phyloP scores from a whole-genome alignment of 1,140 invertebrate genomes.

The Neodiprion fabricii region DNA sequence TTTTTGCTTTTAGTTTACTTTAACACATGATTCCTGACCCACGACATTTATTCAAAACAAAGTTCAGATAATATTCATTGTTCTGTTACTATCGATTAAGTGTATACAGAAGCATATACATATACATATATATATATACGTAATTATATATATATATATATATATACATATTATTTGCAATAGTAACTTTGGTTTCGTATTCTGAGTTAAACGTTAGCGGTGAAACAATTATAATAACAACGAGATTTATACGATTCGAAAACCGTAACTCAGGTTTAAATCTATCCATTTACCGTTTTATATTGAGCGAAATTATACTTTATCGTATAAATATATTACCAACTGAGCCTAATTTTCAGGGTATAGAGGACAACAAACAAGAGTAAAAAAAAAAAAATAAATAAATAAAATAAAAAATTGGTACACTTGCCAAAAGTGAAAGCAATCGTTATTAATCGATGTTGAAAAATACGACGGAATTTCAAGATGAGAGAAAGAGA shows the following conservation, averaged over 20 bases:
- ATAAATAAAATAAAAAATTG: background rate
- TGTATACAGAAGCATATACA: background rate
- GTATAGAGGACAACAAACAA: background rate
- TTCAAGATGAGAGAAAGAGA: background rate
- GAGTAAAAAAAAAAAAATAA: background rate
- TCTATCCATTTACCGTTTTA: too few relatives aligned
- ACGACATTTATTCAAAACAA: constrained; percentile 6
- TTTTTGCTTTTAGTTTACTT: constrained; percentile 14
- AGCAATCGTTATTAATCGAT: too few relatives aligned
- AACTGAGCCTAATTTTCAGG: background rate
- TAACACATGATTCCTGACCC: background rate
- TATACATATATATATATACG: too few relatives aligned
- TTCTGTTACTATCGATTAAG: background rate
- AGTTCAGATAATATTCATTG: constrained; percentile 7
- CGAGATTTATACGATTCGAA: background rate
- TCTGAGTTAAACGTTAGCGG: background rate
- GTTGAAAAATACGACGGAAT: too few relatives aligned
- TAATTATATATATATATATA: too few relatives aligned
- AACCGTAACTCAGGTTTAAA: background rate
- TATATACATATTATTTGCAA: background rate
- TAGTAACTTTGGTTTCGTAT: constrained; percentile 5
- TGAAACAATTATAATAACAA: background rate
- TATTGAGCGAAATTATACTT: background rate
- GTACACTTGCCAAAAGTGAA: too few relatives aligned
- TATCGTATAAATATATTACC: background rate